A percentile compares a stretch with the other conserved stretches of the same genome.
Conservation (phyloP, 2,113 vertebrate species). For the Pelecanus crispus region DNA sequence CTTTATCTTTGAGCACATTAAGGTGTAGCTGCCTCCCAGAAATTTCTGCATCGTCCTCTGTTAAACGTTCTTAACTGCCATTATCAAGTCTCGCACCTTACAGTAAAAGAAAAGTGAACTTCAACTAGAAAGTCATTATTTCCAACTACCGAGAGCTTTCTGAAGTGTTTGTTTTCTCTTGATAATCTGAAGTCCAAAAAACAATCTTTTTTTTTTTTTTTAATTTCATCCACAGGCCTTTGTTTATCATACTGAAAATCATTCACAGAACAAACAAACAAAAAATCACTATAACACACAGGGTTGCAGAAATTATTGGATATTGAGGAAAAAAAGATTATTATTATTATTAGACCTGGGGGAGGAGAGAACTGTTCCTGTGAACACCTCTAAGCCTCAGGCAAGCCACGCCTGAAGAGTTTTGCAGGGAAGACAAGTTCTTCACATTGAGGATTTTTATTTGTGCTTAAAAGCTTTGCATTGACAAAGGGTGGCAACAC, state of each 20-base stretch:
- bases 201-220: background rate
- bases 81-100: background rate
- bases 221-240: background rate
- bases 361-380: background rate
- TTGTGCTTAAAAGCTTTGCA: background rate
- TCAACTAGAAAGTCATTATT: background rate
- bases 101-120: background rate
- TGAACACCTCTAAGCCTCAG: background rate
- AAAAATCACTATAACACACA: background rate
- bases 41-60: background rate
- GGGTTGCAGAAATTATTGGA: background rate
- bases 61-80: background rate
- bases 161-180: background rate
- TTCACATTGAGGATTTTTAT: background rate
- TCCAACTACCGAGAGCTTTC: background rate
- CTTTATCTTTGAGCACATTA: background rate
- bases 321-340: background rate
- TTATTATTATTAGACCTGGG: background rate
- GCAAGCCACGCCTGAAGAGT: background rate
- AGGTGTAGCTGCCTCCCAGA: background rate
- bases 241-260: background rate
- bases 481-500: background rate
- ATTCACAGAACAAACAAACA: background rate
- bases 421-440: background rate
- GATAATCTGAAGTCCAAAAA: background rate